Evolutionary conservation across 2,797 vertebrate species (phyloP).

Genomic region (Periophthalmus magnuspinnatus): DNA sequence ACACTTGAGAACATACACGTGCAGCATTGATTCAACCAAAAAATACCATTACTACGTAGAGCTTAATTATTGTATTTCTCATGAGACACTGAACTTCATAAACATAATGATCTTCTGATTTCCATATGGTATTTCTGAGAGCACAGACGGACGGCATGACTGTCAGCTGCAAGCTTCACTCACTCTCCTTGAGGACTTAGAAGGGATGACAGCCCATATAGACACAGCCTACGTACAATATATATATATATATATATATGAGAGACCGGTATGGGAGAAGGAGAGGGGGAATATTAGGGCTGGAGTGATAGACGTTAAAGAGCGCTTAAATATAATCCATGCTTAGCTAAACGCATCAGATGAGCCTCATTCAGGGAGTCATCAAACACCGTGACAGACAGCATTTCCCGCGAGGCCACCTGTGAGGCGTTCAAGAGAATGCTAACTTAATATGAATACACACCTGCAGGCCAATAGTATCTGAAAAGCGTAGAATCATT

Average conservation of each 20-base stretch:
- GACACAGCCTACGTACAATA: not conserved
- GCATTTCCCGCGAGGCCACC: constrained; percentile 13
- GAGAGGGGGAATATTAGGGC: constrained; percentile 1
- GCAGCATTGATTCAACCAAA: not conserved
- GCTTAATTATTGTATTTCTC: no score
- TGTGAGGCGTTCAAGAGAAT: constrained; percentile 2
- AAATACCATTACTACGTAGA: no score
- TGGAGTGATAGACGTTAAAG: constrained; percentile 15
- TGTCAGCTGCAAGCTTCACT: constrained; percentile 30
- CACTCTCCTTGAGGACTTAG: constrained; percentile 5
- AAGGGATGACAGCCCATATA: constrained; percentile 18
- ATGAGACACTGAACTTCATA: not conserved
- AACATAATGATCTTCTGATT: not conserved
- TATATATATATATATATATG: not conserved
- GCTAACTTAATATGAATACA: constrained; percentile 12
- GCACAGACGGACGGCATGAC: constrained; percentile 9
- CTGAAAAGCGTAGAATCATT: constrained; percentile 10
- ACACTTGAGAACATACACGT: no score
- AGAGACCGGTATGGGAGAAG: constrained; percentile 2
- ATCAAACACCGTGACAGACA: constrained; percentile 23
- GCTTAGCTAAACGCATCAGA: constrained; percentile 21
- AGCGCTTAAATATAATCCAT: constrained; percentile 30
- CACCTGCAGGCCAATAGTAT: constrained; percentile 7
- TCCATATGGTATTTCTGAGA: not conserved
- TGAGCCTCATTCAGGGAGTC: constrained; percentile 10